Base-by-base conservation (phyloP, 2,888 invertebrate genomes). In the Bombylius major region DNA sequence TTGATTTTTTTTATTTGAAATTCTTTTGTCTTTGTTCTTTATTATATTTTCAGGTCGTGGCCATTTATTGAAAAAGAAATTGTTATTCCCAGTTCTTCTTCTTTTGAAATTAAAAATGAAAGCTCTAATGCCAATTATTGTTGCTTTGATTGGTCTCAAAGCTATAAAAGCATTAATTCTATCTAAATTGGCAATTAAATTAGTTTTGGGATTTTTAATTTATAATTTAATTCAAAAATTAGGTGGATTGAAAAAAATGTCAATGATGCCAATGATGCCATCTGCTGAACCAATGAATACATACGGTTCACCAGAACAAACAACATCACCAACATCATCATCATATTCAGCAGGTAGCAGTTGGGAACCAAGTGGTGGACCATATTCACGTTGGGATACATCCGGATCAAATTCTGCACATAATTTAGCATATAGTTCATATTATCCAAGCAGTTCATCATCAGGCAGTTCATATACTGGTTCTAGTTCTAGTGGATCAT, bases 61-160 rank as follows among this genome's bases (percentile, higher is more conserved):
- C 65, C 87, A 87, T 65, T 77, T 85, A 70, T 77, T 89, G 66
- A 89, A 90, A 78, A 89, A 90, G 77, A 90, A 90, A 71, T 80
- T 90, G 51, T 77, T 90, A 61, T 76, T 90, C 67, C 90, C 90
- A 14, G 78, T 89, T 60, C 75, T 90, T 63, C 76, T 91, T 63
- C 78, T 90, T 53, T 75, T 91, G 65, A 91, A 91, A 74, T 73
- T 91, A 67, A 90, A 90, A 75, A 77, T 89, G 78, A 89, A 91
- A 73, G 84, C 87, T 33, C 72, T 91, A 60, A 86, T 87, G 83
- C 91, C 90, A 45, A 86, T 91, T 66, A 79, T 90, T 64, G 81
- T 90, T 39, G 81, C 84, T 49, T 75, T 89, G 65, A 83, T 89
- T 68, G 86, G 88, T 61, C 75, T 90, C 63, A 90, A 90, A 75